Evolutionary conservation across 92 coral and sea anemone genomes (phyloP).

Genomic region (Metridium senile): DNA sequence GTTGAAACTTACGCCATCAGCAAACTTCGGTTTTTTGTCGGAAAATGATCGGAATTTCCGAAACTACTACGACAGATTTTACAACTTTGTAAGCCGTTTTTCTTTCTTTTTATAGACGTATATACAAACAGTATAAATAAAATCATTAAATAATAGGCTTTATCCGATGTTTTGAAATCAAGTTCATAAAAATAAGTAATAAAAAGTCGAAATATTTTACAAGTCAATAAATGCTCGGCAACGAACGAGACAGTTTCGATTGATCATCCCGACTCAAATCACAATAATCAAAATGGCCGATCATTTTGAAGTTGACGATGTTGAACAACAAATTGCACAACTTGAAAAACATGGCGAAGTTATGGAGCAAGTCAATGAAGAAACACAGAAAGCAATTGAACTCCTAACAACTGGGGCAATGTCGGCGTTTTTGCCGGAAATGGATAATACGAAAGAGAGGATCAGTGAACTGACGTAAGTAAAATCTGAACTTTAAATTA

Average conservation of each 20-base stretch:
- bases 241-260: neutral
- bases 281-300: neutral
- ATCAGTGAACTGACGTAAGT: constrained; percentile 88
- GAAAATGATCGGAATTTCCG: neutral
- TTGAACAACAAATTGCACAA: constrained; percentile 8
- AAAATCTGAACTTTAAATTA: too few relatives aligned
- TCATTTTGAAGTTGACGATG: neutral
- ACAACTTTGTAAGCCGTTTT: too few relatives aligned
- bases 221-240: neutral
- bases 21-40: neutral
- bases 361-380: constrained; percentile 22
- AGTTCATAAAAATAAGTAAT: too few relatives aligned
- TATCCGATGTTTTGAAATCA: too few relatives aligned
- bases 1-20: neutral
- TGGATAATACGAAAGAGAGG: constrained; percentile 72
- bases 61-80: too few relatives aligned
- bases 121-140: too few relatives aligned
- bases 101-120: too few relatives aligned
- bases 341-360: constrained; percentile 17
- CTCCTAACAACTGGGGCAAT: constrained; percentile 73
- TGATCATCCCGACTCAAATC: neutral
- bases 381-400: constrained; percentile 51
- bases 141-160: too few relatives aligned
- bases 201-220: too few relatives aligned
- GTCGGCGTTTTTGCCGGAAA: constrained; percentile 75